Percentiles rank a stretch among this genome's conserved stretches.
phyloP scores from a whole-genome alignment of 2,888 invertebrate genomes.

The Eutolmus rufibarbis region DNA sequence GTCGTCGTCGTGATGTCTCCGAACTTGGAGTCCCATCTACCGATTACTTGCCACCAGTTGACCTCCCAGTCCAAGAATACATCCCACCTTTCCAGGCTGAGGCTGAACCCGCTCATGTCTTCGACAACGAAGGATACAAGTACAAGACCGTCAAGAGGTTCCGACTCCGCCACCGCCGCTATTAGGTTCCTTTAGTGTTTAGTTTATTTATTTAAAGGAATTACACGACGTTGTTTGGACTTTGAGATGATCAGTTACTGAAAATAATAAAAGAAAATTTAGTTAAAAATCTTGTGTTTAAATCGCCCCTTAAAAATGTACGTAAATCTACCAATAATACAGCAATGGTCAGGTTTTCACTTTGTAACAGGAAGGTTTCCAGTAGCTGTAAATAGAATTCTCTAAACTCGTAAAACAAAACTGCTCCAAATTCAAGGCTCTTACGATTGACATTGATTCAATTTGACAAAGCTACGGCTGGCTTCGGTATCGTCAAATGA shows the following conservation, averaged over 20 bases:
- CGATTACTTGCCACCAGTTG: constrained; percentile 22
- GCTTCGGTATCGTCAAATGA: too few relatives aligned
- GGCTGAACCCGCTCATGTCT: neutral
- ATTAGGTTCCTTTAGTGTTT: neutral
- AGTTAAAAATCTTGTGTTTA: neutral
- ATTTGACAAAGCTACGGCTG: too few relatives aligned
- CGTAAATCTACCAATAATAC: too few relatives aligned
- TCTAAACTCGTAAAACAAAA: too few relatives aligned
- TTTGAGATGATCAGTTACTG: neutral
- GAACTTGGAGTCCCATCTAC: constrained; percentile 1
- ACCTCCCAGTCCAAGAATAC: neutral
- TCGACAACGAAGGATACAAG: constrained; percentile 5
- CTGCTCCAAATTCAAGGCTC: too few relatives aligned
- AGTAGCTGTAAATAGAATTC: too few relatives aligned
- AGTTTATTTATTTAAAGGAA: constrained; percentile 12
- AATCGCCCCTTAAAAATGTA: neutral
- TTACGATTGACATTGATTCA: too few relatives aligned
- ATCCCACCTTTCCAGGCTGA: neutral
- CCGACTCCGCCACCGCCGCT: constrained; percentile 9
- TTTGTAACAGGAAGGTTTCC: too few relatives aligned
- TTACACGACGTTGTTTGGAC: neutral
- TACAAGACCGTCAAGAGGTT: constrained; percentile 23
- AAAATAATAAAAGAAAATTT: neutral
- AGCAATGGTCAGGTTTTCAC: too few relatives aligned
- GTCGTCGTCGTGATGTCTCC: constrained; percentile 33